phyloP scores from a whole-genome alignment of 2,113 vertebrate genomes.

The Ceuthmochares aereus region DNA sequence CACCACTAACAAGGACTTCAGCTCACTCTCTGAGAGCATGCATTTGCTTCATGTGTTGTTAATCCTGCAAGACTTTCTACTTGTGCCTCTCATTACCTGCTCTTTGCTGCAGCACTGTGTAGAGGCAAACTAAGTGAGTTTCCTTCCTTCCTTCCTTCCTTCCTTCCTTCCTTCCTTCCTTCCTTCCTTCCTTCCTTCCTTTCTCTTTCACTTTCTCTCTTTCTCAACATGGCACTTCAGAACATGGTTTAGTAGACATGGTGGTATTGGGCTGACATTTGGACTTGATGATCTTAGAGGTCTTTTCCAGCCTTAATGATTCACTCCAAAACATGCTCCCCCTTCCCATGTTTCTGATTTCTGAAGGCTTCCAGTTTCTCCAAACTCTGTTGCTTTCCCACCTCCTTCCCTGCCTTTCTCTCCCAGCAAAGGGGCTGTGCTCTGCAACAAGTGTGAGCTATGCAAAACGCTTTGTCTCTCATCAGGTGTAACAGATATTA shows the following conservation, averaged over 20 bases:
- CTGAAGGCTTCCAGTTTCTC: neutral
- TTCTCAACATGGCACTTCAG: no score
- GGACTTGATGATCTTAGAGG: no score
- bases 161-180: no score
- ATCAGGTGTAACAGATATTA: neutral
- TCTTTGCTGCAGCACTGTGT: neutral
- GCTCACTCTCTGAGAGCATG: neutral
- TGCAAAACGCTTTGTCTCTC: neutral
- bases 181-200: no score
- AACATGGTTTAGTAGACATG: no score
- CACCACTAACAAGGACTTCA: neutral
- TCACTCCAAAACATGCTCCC: no score
- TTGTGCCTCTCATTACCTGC: neutral
- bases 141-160: neutral
- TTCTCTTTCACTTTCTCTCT: no score
- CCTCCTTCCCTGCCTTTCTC: neutral
- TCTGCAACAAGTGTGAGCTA: neutral
- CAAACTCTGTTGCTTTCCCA: neutral
- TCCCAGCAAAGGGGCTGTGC: neutral
- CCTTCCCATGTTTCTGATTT: neutral
- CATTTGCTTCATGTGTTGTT: neutral
- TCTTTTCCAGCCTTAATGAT: no score
- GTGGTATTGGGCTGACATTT: no score
- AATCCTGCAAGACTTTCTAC: neutral
- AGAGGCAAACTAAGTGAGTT: neutral